Evolutionary conservation across 1,140 invertebrate species (phyloP), one percentile per base, ranked within the genome.

Genomic region (Drosophila ironensis): DNA sequence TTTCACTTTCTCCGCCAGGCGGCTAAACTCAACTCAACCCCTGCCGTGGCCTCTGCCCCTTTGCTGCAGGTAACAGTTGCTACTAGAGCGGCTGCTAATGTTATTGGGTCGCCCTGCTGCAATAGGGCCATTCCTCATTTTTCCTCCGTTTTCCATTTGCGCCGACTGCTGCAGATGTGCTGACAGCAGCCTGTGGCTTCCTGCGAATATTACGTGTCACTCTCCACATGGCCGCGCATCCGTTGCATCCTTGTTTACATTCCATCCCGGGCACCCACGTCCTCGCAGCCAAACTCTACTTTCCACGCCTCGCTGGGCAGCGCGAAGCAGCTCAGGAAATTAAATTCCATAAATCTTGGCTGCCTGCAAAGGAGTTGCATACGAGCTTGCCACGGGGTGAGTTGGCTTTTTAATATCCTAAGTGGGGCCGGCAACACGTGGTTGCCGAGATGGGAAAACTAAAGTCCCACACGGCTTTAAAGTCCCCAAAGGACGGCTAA

Each of bases 321-420:
- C n/a, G n/a, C n/a, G n/a, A 16, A 37, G 46, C 73, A 78, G 70
- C 80, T 86, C 73, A 84, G 78, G 78, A 84, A 84, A 84, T 84
- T 84, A 84, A 84, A 84, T 78, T 50, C 54, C 80, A 84, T 84
- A 84, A 84, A 84, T 84, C 78, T 84, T 73, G 44, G 24, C 40
- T 27, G 51, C 38, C 45, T 60, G 30, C 54, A 5, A 28, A 37
- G 30, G 17, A 33, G 30, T 35, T 30, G 35, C 38, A 71, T 27
- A 30, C 16, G 46, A 53, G 40, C 44, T 70, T 30, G n/a, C 46
- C 24, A 22, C 4, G 16, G 59, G 45, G 33, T 50, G 35, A 47
- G 30, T 27, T 22, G 12, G 20, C 47, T 72, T 81, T 81, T 82
- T 81, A 81, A 81, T 81, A 81, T 82, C 72, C 54, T 69, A 81